Base-by-base conservation (phyloP, 2,797 vertebrate species). In the Knipowitschia caucasica region DNA sequence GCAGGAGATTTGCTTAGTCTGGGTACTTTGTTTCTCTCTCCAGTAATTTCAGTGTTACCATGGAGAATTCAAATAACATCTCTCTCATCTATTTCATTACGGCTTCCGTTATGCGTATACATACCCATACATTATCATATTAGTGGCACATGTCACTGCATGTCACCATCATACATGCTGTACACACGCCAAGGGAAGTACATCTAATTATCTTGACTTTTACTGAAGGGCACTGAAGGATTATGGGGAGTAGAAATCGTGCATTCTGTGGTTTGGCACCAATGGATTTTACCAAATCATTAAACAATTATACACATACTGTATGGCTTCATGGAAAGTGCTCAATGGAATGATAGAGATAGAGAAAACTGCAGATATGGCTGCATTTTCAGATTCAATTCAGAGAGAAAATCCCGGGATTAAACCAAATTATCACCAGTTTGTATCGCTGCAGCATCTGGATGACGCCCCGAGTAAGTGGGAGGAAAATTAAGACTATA, bases 121-220 rank as follows among this genome's bases (percentile, higher is more conserved):
- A 38, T 51, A 34, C 23, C 14, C 50, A 51, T 38, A 38, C 34
- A 27, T 51, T 36, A 26, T 26, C n/a, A 38, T 18, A 26, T n/a
- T 30, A 21, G 7, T 11, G 6, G 44, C 25, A 5, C 34, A n/a
- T n/a, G 46, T 25, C 38, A 34, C 30, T 26, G 15, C 50, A 53
- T 45, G 53, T 67, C 2, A 5, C 14, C 43, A 61, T 25, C 24
- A 38, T 46, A 14, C 45, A 47, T 67, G 68, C 17, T 9, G 65
- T 71, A 75, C 57, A 6, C 11, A 80, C 64, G 66, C 64, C 80
- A 83, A 71, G 69, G 55, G 42, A 69, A 50, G 45, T 61, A 83
- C 84, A 88, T 86, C 75, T 75, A 82, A 88, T 88, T 87, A 82
- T 73, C 70, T 71, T 73, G 80, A 81, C 81, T 68, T 62, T 77